phyloP scores from a whole-genome alignment of 1,140 invertebrate genomes.

The Drosophila sproati region DNA sequence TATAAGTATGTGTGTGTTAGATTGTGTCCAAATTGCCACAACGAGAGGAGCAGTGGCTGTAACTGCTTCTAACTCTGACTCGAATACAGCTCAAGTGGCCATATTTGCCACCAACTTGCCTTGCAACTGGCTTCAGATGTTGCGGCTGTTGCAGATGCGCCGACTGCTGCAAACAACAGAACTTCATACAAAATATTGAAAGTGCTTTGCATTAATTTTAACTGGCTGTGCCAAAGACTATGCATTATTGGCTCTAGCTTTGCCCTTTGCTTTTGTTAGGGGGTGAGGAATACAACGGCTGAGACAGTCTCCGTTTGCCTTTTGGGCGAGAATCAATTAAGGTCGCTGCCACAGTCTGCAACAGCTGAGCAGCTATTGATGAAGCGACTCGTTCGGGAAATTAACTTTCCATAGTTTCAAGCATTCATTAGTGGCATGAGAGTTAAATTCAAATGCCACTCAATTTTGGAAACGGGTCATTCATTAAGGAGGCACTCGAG shows the following conservation, averaged over 20 bases:
- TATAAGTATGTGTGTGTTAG: constrained; percentile 34
- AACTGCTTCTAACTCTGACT: constrained; percentile 17
- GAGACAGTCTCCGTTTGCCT: background rate
- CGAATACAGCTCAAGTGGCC: constrained; percentile 44
- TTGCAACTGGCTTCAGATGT: constrained; percentile 28
- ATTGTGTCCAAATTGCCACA: constrained; percentile 55
- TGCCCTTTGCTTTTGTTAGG: constrained; percentile 9
- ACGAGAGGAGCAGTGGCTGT: constrained; percentile 35
- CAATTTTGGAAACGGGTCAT: constrained; percentile 28
- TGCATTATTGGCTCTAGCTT: constrained; percentile 33
- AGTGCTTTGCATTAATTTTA: constrained; percentile 60
- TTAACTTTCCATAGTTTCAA: constrained; percentile 28
- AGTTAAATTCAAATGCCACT: constrained; percentile 31
- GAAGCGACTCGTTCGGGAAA: constrained; percentile 14
- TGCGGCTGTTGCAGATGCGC: constrained; percentile 30
- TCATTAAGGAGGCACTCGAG: constrained; percentile 27
- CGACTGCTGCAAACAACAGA: constrained; percentile 41
- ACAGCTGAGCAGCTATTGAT: constrained; percentile 10
- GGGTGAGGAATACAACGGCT: background rate
- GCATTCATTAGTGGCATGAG: constrained; percentile 33
- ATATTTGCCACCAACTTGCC: constrained; percentile 17
- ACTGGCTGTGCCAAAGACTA: constrained; percentile 21
- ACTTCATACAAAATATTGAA: constrained; percentile 72
- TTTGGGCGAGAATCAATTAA: constrained; percentile 62
- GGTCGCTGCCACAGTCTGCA: constrained; percentile 16